A percentile compares a stretch with the other conserved stretches of the same genome.
phyloP scores from a whole-genome alignment of 2,797 vertebrate genomes.

The Huso huso region DNA sequence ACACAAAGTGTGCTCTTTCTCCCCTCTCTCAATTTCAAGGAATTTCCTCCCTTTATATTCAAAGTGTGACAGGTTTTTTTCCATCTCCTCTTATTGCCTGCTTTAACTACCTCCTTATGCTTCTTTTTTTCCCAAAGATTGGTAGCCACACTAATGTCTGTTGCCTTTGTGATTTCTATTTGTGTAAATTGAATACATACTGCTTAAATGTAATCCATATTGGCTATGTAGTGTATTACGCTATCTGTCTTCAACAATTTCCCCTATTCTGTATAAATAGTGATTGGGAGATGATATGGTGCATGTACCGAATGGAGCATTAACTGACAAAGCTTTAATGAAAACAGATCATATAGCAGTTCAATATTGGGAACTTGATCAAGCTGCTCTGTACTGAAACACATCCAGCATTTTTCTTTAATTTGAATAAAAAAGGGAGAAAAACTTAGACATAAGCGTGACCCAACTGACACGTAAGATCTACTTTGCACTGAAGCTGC shows the following conservation, averaged over 20 bases:
- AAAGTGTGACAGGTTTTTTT: conserved; percentile 50
- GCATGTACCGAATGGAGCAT: neutral
- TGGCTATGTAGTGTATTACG: neutral
- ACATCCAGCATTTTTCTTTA: no score
- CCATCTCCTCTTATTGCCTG: neutral
- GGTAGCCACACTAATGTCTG: neutral
- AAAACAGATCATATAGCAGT: conserved; percentile 7
- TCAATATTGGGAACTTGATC: neutral
- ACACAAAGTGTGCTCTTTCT: conserved; percentile 52
- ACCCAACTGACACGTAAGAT: no score
- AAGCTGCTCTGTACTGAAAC: neutral
- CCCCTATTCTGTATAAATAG: neutral
- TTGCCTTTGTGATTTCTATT: neutral
- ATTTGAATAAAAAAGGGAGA: no score
- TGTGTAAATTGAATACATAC: neutral
- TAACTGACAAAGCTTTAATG: conserved; percentile 1
- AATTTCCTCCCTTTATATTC: conserved; percentile 73
- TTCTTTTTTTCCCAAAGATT: neutral
- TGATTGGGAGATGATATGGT: neutral
- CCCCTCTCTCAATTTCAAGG: conserved; percentile 67
- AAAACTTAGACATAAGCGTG: no score
- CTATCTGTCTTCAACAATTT: neutral
- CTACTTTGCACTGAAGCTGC: no score
- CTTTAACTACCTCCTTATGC: conserved; percentile 8
- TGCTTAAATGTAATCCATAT: neutral